Evolutionary conservation across 2,888 invertebrate species (phyloP).

Genomic region (Leuctra nigra): DNA sequence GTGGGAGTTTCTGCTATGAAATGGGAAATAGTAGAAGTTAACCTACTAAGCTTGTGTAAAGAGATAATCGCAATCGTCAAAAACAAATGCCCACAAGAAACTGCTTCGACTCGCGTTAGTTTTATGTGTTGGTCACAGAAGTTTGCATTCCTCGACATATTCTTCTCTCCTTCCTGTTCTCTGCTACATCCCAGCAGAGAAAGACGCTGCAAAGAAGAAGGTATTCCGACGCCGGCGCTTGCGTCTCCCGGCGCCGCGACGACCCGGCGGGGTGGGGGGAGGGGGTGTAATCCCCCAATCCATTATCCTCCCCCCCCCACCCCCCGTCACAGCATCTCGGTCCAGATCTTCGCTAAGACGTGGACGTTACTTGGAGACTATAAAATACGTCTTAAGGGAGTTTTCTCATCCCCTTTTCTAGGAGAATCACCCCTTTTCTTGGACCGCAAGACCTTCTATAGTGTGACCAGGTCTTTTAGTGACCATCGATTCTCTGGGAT

Average conservation of each 20-base stretch:
- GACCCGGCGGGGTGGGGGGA: conserved; percentile 2
- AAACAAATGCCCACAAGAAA: no score
- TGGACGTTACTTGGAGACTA: conserved; percentile 23
- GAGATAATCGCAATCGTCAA: no score
- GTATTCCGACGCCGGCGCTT: not conserved
- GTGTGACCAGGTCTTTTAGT: not conserved
- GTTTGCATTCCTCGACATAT: no score
- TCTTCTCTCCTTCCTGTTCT: no score
- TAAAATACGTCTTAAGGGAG: conserved; percentile 31
- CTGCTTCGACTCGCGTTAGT: no score
- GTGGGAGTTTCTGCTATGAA: no score
- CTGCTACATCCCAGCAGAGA: no score
- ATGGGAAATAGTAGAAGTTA: no score
- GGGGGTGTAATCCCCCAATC: conserved; percentile 20
- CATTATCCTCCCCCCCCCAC: conserved; percentile 32
- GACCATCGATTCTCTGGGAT: no score
- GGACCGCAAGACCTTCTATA: not conserved
- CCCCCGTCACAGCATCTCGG: conserved; percentile 20
- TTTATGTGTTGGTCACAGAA: no score
- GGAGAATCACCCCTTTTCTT: conserved; percentile 16
- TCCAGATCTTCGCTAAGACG: conserved; percentile 39
- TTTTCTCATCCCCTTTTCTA: conserved; percentile 28
- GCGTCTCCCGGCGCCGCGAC: conserved; percentile 8
- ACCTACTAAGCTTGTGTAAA: no score
- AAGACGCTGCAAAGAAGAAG: no score